These are phyloP conservation scores for Eidolon helvum DNA, from an alignment of 2,113 vertebrate species.

Conservation along the genomic window DNA sequence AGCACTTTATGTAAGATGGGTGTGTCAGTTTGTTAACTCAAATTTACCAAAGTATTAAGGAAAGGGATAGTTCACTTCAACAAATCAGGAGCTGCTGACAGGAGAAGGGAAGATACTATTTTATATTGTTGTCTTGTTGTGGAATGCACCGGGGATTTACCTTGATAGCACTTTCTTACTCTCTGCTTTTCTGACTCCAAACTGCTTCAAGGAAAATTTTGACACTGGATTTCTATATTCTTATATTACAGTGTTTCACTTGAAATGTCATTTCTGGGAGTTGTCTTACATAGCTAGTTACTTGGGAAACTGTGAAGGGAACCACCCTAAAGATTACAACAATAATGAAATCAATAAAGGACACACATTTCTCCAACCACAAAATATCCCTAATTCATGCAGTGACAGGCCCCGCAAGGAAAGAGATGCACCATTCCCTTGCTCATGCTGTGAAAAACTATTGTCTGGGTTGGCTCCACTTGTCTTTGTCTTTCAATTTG, in stretches of 20 bases:
- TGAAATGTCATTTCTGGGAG: background rate
- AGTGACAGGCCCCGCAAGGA: background rate
- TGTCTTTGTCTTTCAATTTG: background rate
- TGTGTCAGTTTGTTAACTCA: background rate
- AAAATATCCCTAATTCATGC: background rate
- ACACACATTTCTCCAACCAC: background rate
- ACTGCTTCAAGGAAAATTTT: background rate
- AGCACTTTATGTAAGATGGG: background rate
- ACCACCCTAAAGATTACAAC: background rate
- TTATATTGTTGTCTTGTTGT: background rate
- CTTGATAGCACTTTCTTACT: background rate
- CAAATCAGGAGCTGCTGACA: background rate
- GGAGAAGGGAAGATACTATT: background rate
- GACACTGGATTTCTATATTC: background rate
- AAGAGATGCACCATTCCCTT: background rate
- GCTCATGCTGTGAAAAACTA: background rate
- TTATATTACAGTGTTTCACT: background rate
- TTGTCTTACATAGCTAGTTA: background rate
- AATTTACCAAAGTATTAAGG: background rate
- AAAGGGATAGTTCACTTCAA: background rate
- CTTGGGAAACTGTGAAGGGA: background rate
- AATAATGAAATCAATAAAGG: background rate
- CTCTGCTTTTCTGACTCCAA: background rate
- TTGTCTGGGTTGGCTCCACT: background rate
- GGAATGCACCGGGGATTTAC: background rate